Base-by-base conservation (phyloP, 2,888 invertebrate species). In the Dryomyza anilis region DNA sequence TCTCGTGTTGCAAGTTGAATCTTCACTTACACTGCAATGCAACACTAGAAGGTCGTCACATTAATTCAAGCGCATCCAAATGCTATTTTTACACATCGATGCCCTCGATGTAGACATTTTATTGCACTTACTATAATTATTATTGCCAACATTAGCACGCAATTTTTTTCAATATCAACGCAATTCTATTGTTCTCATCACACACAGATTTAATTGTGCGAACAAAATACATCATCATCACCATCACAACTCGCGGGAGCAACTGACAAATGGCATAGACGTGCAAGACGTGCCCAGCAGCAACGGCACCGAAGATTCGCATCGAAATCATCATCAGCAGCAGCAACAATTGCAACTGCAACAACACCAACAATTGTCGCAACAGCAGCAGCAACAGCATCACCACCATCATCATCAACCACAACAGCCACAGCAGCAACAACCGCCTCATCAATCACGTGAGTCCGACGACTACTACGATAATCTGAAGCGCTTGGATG, bases 381-480 rank as follows among this genome's bases (percentile, higher is more conserved):
- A 57, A 10, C 73, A 56, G 12, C 73, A 67, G 36, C 67, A 68
- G 36, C 76, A 70, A 56, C 73, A 69, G 45, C 69, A 68, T 48
- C 67, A 59, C 21, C 50, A 64, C 16, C 63, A 66, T 63, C 67
- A 46, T 63, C 71, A 61, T 29, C 50, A 52, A 30, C 27, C 50
- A 8, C 29, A 48, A 21, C 53, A 61, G 6, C 33, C 29, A 16
- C 59, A 39, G 7, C 53, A n/a, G 21, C 27, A 36, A 3, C 50
- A 57, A 6, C 53, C 33, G 7, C 58, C 46, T 25, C 52, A 29
- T 12, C 61, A 64, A 48, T 73, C 77, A 68, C 77, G 78, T 67
- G 82, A 81, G 63, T 78, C 81, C 65, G 83, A 81, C 64, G 80
- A 83, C 64, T 83, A 82, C 70, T 83, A 82, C 70, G 79, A 79